Evolutionary conservation across 2,797 vertebrate species (phyloP).

Genomic region (Tokudaia tokunoshimensis): DNA sequence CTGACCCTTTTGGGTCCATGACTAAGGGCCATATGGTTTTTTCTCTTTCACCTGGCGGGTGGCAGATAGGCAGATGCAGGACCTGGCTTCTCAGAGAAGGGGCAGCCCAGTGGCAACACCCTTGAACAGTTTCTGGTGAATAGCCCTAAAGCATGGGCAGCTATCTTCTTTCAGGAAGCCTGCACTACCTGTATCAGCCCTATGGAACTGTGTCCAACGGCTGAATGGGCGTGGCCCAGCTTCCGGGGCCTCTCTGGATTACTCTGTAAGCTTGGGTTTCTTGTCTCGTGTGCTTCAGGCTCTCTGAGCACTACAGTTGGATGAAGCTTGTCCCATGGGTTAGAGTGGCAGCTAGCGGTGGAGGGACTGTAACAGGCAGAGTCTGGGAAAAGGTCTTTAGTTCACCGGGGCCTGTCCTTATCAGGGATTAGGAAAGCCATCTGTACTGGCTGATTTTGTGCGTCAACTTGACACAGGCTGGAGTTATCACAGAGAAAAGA

Average conservation of each 20-base stretch:
- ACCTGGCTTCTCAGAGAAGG: background rate
- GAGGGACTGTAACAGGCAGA: too few species aligned
- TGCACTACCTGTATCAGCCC: background rate
- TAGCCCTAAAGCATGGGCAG: background rate
- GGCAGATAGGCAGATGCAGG: background rate
- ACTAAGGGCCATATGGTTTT: background rate
- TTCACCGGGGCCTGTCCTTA: background rate
- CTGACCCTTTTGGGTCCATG: background rate
- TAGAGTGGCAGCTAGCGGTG: background rate
- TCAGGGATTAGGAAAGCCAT: background rate
- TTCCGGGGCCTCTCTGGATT: background rate
- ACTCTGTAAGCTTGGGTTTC: background rate
- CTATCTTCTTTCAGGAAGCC: background rate
- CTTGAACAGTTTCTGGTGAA: background rate
- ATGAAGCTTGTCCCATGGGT: background rate
- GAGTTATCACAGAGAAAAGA: too few species aligned
- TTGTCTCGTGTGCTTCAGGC: background rate
- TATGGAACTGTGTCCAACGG: background rate
- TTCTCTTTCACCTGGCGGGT: background rate
- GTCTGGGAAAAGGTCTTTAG: background rate
- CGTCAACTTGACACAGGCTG: too few species aligned
- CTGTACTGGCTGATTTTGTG: background rate
- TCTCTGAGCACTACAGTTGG: background rate
- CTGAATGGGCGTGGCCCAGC: too few species aligned
- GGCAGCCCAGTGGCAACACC: background rate